Evolutionary conservation across 92 coral and sea anemone species (phyloP), one percentile per base, ranked within the genome.

Genomic region (Phenganax subtilis): DNA sequence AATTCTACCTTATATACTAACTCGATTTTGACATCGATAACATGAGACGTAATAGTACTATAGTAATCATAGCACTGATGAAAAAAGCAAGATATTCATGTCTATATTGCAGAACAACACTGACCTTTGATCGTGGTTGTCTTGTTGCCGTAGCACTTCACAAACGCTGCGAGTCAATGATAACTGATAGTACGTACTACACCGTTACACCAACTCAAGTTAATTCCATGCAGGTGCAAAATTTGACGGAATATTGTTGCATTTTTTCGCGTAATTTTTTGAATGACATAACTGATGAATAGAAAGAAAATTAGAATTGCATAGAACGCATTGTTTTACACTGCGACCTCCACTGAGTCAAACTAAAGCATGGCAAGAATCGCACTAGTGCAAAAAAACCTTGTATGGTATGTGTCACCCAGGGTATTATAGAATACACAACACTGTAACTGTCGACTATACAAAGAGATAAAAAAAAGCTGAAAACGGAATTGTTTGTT

Each of bases 401-500:
- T 54, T 55, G 80, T 75, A 76, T 76, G 69, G 81, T 27, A 60
- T 57, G 60, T 31, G 81, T 59, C 71, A 59, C 81, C 81, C 67
- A 55, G 81, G 81, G 81, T 76, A 76, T 30, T 76, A 29, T 29
- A 60, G 70, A 76, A 56, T 12, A 76, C 3, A 76, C 16, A 31
- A 20, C 14, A 58, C 81, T 76, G 11, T 28, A 20, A 54, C 16
- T 14, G 37, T 76, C 30, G 25, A 44, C 81, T 59, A 76, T 29
- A 58, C 60, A 76, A 76, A 57, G 69, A 76, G 70, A 52, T 59
- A 57, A 31, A 57, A 31, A 31, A 57, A 64, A 76, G 81, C 27
- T 57, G 58, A 76, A 76, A 75, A 76, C 56, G 55, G 70, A 76
- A 76, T 59, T 57, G 70, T 59, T 58, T 60, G 81, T 60, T 76